Percentiles rank a stretch among this genome's conserved stretches.
These are phyloP conservation scores for Empidonax alnorum DNA, from an alignment of 2,113 vertebrate genomes.

Conservation along the genomic window DNA sequence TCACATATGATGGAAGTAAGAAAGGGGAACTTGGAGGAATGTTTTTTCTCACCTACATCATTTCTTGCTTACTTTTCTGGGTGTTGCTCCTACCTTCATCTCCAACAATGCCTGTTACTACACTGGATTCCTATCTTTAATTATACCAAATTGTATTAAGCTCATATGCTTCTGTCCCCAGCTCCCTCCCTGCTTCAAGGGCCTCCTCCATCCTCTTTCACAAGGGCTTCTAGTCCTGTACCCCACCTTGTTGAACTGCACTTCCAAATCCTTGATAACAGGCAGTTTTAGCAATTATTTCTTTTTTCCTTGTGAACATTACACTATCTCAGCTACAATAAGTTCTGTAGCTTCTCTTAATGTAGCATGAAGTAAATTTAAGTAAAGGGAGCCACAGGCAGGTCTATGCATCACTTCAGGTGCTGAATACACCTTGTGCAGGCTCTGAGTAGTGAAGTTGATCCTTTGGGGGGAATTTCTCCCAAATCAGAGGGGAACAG, in stretches of 20 bases:
- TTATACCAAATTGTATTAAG: not conserved
- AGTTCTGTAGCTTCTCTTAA: conserved; percentile 41
- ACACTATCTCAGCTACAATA: conserved; percentile 12
- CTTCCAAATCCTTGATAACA: not conserved
- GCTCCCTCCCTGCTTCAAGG: not conserved
- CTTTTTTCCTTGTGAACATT: not conserved
- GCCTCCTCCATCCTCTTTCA: not conserved
- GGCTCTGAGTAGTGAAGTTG: not conserved
- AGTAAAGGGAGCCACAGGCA: not conserved
- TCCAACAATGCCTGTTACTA: not conserved
- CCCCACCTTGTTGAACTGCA: not conserved
- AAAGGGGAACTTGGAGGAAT: not conserved
- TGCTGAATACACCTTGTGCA: conserved; percentile 43
- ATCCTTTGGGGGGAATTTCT: conserved; percentile 39
- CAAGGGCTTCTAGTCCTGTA: not conserved
- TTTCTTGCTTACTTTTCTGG: not conserved
- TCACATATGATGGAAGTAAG: not conserved
- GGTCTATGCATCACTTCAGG: conserved; percentile 34
- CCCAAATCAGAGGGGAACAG: conserved; percentile 45
- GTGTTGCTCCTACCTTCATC: not conserved
- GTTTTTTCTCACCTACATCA: not conserved
- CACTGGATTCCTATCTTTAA: not conserved
- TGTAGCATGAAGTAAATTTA: conserved; percentile 16
- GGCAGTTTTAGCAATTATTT: not conserved
- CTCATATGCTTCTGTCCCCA: not conserved